Percentiles rank a stretch among this genome's conserved stretches.
phyloP scores from a whole-genome alignment of 1,140 invertebrate species.

The Camponotus vicinus region DNA sequence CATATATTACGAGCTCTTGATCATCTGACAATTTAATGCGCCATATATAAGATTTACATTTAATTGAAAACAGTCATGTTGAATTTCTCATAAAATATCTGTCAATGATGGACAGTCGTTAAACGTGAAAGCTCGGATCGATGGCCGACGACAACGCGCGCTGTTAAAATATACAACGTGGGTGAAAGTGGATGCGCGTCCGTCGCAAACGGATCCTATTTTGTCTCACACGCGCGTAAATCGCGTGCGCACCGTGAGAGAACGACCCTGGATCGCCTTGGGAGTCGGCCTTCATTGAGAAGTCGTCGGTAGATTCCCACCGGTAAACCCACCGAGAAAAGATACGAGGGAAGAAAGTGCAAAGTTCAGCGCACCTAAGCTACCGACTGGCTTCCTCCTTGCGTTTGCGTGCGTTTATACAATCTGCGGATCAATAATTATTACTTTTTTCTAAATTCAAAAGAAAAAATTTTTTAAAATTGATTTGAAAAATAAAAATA shows the following conservation, averaged over 20 bases:
- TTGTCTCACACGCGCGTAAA: slow-evolving; percentile 24
- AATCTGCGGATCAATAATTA: slow-evolving; percentile 11
- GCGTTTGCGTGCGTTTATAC: slow-evolving; percentile 22
- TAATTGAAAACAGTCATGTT: neutral
- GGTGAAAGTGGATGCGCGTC: slow-evolving; percentile 60
- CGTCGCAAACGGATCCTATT: slow-evolving; percentile 23
- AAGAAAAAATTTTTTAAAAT: neutral
- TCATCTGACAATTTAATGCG: neutral
- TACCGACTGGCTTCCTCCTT: slow-evolving; percentile 25
- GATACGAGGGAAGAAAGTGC: slow-evolving; percentile 33
- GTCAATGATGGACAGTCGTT: slow-evolving; percentile 16
- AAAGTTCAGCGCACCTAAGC: slow-evolving; percentile 69
- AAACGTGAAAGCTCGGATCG: slow-evolving; percentile 9
- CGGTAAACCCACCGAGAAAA: slow-evolving; percentile 45
- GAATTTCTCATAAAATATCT: slow-evolving; percentile 19
- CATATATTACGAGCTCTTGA: slow-evolving; percentile 4
- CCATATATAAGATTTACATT: neutral
- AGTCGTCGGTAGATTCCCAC: slow-evolving; percentile 47
- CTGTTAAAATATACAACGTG: slow-evolving; percentile 45
- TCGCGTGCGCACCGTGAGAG: slow-evolving; percentile 66
- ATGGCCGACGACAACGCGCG: neutral
- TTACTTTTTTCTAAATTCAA: neutral
- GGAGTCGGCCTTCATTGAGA: slow-evolving; percentile 66
- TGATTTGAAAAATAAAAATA: neutral
- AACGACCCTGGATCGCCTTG: slow-evolving; percentile 74